Evolutionary conservation across 1,140 invertebrate genomes (phyloP).

Genomic region (Drosophila mayri): DNA sequence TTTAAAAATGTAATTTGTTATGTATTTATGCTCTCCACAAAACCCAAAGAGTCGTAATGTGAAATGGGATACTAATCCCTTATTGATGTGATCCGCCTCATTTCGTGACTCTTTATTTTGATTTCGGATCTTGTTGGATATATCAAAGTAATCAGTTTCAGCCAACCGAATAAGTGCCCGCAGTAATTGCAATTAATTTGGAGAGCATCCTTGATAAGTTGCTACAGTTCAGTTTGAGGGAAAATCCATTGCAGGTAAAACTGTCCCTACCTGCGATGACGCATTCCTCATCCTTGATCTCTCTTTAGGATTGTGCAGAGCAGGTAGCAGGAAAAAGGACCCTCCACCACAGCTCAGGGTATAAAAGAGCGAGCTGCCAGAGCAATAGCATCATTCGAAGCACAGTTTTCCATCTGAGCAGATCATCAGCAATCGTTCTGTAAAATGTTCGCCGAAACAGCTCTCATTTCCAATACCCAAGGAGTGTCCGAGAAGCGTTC

Average conservation of each 20-base stretch:
- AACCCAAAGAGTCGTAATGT: neutral
- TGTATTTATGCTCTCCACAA: neutral
- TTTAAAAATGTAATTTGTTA: neutral
- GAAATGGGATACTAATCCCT: slow-evolving; percentile 16
- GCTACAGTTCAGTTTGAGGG: slow-evolving; percentile 8
- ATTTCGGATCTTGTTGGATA: slow-evolving; percentile 21
- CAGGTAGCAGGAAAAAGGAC: slow-evolving; percentile 16
- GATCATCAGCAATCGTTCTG: slow-evolving; percentile 17
- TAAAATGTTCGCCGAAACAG: slow-evolving; percentile 57
- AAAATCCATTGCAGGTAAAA: slow-evolving; percentile 31
- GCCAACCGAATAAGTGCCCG: slow-evolving; percentile 11
- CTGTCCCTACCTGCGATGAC: slow-evolving; percentile 33
- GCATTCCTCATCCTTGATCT: slow-evolving; percentile 18
- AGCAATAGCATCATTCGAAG: slow-evolving; percentile 53
- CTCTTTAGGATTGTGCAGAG: neutral
- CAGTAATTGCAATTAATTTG: slow-evolving; percentile 51
- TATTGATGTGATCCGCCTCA: slow-evolving; percentile 10
- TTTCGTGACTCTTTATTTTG: slow-evolving; percentile 23
- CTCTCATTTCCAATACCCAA: slow-evolving; percentile 20
- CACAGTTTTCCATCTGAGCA: slow-evolving; percentile 41
- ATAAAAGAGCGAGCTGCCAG: slow-evolving; percentile 44
- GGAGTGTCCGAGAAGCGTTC: slow-evolving; percentile 43
- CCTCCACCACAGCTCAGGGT: slow-evolving; percentile 28
- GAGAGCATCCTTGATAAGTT: slow-evolving; percentile 21
- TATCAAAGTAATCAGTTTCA: slow-evolving; percentile 28